These are phyloP conservation scores for Chloroclysta siterata DNA, from an alignment of 2,888 invertebrate species.

Conservation along the genomic window DNA sequence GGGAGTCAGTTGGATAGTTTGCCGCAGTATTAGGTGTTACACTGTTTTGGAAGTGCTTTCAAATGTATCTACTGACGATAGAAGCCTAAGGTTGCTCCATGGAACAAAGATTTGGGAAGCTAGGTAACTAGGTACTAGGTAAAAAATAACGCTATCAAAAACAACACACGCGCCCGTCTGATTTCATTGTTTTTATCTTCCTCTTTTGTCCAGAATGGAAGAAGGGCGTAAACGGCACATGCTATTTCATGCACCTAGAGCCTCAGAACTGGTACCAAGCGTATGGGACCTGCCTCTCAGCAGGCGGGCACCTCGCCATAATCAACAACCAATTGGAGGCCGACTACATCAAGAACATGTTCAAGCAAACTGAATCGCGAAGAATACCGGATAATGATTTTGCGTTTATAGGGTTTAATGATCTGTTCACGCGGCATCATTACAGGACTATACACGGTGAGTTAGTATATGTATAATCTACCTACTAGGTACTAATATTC, in stretches of 20 bases:
- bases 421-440: slow-evolving; percentile 55
- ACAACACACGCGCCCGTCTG: too few relatives aligned
- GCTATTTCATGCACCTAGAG: slow-evolving; percentile 56
- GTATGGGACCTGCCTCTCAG: slow-evolving; percentile 53
- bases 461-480: background rate
- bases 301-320: slow-evolving; percentile 57
- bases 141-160: too few relatives aligned
- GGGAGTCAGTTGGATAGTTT: too few relatives aligned
- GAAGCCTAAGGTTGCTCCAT: background rate
- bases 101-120: too few relatives aligned
- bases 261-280: slow-evolving; percentile 60
- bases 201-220: slow-evolving; percentile 50
- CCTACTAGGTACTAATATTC: too few relatives aligned
- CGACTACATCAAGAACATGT: slow-evolving; percentile 51
- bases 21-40: too few relatives aligned
- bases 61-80: too few relatives aligned
- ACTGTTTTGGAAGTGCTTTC: background rate
- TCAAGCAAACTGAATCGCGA: slow-evolving; percentile 48
- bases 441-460: slow-evolving; percentile 60
- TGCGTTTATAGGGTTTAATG: slow-evolving; percentile 59
- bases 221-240: slow-evolving; percentile 47
- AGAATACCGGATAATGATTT: slow-evolving; percentile 52
- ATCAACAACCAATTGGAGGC: slow-evolving; percentile 51
- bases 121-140: too few relatives aligned
- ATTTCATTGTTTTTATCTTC: background rate